phyloP scores from a whole-genome alignment of 2,888 invertebrate genomes.

The Drosophila borborema region DNA sequence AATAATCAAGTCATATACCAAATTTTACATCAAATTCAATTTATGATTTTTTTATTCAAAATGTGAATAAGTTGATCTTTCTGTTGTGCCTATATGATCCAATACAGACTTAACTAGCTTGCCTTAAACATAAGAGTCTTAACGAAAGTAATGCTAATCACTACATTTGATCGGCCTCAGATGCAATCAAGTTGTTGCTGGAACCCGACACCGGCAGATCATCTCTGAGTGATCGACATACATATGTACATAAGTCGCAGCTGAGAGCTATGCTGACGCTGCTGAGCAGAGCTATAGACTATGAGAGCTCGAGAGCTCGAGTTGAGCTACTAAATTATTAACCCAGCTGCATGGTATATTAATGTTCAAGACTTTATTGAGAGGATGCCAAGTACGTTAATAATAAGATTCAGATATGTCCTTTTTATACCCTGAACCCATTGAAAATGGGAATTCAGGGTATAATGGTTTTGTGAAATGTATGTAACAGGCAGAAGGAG shows the following conservation, averaged over 20 bases:
- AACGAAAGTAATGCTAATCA: too few relatives aligned
- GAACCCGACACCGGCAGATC: neutral
- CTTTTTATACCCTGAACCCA: too few relatives aligned
- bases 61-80: neutral
- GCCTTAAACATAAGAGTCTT: too few relatives aligned
- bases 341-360: neutral
- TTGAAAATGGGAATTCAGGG: too few relatives aligned
- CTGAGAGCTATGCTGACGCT: too few relatives aligned
- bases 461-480: too few relatives aligned
- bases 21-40: slow-evolving; percentile 9
- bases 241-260: too few relatives aligned
- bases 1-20: slow-evolving; percentile 11
- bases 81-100: neutral
- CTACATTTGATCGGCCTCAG: neutral
- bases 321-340: neutral
- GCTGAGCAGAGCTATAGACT: too few relatives aligned
- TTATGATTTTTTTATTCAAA: slow-evolving; percentile 13
- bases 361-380: neutral
- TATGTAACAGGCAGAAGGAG: too few relatives aligned
- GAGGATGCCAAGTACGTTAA: neutral
- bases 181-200: neutral
- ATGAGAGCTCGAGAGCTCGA: neutral
- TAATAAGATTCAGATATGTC: neutral
- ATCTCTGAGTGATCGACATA: too few relatives aligned
- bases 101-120: too few relatives aligned